Percentiles rank a stretch among this genome's conserved stretches.
Conservation (phyloP, 2,113 vertebrate species). For the Tupaia chinensis region DNA sequence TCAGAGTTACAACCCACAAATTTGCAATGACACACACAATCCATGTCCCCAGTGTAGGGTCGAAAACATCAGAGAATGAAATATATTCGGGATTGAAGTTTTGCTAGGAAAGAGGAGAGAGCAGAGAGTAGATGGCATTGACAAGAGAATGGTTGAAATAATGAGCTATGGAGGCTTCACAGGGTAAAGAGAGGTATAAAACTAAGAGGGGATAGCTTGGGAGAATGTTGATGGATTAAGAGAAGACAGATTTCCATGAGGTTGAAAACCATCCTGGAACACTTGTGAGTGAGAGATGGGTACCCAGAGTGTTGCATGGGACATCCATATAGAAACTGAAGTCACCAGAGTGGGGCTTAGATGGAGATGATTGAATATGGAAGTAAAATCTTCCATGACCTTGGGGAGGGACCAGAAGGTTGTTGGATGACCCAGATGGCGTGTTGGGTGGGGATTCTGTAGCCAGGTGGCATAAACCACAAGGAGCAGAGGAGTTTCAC, state of each 20-base stretch:
- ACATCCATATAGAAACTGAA: background rate
- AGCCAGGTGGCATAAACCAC: background rate
- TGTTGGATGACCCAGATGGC: background rate
- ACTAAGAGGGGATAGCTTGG: background rate
- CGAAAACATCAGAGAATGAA: background rate
- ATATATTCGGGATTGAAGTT: background rate
- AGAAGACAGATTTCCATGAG: background rate
- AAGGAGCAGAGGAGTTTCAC: background rate
- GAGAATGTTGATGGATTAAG: background rate
- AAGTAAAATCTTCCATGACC: background rate
- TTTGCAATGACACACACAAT: background rate
- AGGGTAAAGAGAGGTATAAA: background rate
- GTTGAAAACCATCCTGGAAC: background rate
- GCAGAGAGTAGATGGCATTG: background rate
- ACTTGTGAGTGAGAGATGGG: background rate
- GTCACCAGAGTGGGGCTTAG: background rate
- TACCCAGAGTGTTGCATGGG: background rate
- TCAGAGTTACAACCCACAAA: background rate
- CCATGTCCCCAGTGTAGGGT: background rate
- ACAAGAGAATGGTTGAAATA: background rate
- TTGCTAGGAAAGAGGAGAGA: background rate
- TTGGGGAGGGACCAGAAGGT: background rate
- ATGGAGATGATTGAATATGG: background rate
- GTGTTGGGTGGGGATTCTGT: background rate
- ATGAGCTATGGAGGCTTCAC: background rate